Conservation (phyloP, 1,140 invertebrate species). For the Drosophila serrata region DNA sequence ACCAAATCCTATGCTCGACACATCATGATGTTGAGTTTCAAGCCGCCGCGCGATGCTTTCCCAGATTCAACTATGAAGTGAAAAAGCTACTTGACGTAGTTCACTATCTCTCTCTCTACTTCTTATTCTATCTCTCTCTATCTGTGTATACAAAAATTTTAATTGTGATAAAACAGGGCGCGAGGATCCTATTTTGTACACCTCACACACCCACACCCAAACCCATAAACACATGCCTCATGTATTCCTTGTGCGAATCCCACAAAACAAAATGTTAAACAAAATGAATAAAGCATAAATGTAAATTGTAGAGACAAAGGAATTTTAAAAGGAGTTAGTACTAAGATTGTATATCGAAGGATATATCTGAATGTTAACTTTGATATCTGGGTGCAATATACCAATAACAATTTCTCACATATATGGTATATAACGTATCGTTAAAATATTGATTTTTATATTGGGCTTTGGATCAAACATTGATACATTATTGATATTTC, state of each 20-base stretch:
- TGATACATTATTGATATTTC: not conserved
- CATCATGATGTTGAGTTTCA: conserved; percentile 92
- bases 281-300: conserved; percentile 33
- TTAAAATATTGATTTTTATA: not conserved
- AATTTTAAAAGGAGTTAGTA: not conserved
- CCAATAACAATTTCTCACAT: no score
- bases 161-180: conserved; percentile 39
- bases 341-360: not conserved
- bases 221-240: no score
- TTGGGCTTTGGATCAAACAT: not conserved
- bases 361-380: not conserved
- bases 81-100: not conserved
- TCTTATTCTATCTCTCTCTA: conserved; percentile 9
- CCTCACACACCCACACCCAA: conserved; percentile 10
- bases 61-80: conserved; percentile 88
- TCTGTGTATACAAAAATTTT: conserved; percentile 43
- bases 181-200: conserved; percentile 41
- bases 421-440: not conserved
- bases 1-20: conserved; percentile 91
- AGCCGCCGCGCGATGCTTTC: conserved; percentile 90
- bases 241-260: conserved; percentile 9
- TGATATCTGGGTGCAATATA: not conserved
- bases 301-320: conserved; percentile 25
- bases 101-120: not conserved
- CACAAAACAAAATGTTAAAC: conserved; percentile 23